A percentile compares a stretch with the other conserved stretches of the same genome.
Conservation (phyloP, 2,888 invertebrate genomes). For the Sisyra terminalis region DNA sequence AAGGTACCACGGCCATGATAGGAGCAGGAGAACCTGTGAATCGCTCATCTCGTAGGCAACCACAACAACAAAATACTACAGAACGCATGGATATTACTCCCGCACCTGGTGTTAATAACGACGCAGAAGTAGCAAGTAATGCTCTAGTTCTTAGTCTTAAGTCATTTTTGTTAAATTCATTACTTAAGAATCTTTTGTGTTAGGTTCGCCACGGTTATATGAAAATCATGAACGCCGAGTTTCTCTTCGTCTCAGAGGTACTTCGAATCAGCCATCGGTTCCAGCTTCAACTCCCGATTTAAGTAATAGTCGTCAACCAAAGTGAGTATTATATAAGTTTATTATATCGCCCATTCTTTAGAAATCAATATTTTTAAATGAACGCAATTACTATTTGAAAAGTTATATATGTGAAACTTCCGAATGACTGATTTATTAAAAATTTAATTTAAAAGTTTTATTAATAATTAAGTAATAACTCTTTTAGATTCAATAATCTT, state of each 20-base stretch:
- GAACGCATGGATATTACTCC: slow-evolving; percentile 6
- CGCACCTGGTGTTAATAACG: neutral
- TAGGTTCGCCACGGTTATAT: slow-evolving; percentile 25
- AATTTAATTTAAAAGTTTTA: too few relatives aligned
- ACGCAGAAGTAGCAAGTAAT: neutral
- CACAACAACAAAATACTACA: slow-evolving; percentile 2
- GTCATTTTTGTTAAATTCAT: neutral
- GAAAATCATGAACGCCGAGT: slow-evolving; percentile 25
- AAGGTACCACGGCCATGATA: slow-evolving; percentile 1
- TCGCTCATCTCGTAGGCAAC: slow-evolving; percentile 6
- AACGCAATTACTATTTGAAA: too few relatives aligned
- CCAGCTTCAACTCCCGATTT: slow-evolving; percentile 15
- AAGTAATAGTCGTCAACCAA: slow-evolving; percentile 29
- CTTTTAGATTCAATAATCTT: too few relatives aligned
- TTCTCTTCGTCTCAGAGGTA: slow-evolving; percentile 23
- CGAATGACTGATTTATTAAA: too few relatives aligned
- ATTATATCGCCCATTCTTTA: too few relatives aligned
- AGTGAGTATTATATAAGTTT: slow-evolving; percentile 22
- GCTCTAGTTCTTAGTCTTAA: neutral
- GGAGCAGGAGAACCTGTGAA: slow-evolving; percentile 7
- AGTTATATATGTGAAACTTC: too few relatives aligned
- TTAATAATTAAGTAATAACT: too few relatives aligned
- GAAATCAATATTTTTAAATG: too few relatives aligned
- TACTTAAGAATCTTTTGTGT: neutral
- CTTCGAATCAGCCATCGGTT: slow-evolving; percentile 5